Conservation (phyloP, 1,140 invertebrate genomes). For the Brachionus calyciflorus region DNA sequence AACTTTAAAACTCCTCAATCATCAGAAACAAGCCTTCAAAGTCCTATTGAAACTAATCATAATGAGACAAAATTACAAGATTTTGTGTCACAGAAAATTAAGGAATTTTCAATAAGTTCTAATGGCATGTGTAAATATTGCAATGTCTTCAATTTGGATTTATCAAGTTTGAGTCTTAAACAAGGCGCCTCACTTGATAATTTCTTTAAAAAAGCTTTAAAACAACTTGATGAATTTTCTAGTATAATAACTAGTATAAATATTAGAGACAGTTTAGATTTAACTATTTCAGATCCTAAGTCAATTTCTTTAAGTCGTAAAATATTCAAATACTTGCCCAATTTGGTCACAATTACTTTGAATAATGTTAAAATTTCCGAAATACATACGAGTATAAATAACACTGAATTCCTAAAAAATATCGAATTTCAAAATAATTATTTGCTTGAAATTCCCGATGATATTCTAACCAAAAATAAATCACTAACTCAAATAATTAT, state of each 20-base stretch:
- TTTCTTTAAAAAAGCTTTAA: constrained; percentile 18
- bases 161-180: background rate
- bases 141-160: background rate
- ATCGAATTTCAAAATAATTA: constrained; percentile 39
- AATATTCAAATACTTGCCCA: constrained; percentile 21
- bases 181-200: background rate
- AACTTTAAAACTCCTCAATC: background rate
- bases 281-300: background rate
- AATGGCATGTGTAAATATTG: constrained; percentile 35
- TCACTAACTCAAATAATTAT: constrained; percentile 28
- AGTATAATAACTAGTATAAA: background rate
- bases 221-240: constrained; percentile 13
- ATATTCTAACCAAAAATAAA: background rate
- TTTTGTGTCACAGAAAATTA: background rate
- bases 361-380: constrained; percentile 41
- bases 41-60: background rate
- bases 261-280: background rate
- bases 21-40: background rate
- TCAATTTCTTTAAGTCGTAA: background rate
- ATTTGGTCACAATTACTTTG: constrained; percentile 11
- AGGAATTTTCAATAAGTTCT: background rate
- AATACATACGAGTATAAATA: background rate
- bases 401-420: constrained; percentile 1
- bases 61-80: background rate
- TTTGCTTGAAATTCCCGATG: background rate